Percentiles rank a stretch among this genome's conserved stretches.
These are phyloP conservation scores for Bicyclus anynana DNA, from an alignment of 1,140 invertebrate species.

Conservation along the genomic window DNA sequence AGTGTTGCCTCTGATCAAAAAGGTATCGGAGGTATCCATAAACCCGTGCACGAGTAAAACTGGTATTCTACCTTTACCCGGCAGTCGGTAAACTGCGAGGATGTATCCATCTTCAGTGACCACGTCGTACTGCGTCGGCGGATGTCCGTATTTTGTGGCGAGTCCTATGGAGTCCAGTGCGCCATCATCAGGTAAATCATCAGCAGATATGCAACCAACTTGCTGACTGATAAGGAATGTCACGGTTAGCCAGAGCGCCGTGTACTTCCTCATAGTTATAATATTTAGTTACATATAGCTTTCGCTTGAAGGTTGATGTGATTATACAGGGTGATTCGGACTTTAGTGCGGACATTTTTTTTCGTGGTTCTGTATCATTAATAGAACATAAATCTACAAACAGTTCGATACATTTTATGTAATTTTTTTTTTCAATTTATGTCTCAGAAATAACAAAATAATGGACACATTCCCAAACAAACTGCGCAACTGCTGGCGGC, in stretches of 20 bases:
- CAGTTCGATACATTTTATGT: too few species aligned
- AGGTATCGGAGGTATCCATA: constrained; percentile 81
- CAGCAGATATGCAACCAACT: too few species aligned
- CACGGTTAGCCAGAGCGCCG: background rate
- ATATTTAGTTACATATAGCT: too few species aligned
- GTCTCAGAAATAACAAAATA: too few species aligned
- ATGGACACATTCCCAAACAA: too few species aligned
- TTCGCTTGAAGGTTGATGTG: too few species aligned
- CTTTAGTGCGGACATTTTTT: too few species aligned
- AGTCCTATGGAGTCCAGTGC: constrained; percentile 27
- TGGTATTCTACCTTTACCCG: constrained; percentile 43
- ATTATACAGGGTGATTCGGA: too few species aligned
- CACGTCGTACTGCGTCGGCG: constrained; percentile 71
- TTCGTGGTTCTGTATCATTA: too few species aligned
- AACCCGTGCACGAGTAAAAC: constrained; percentile 86
- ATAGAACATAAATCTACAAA: too few species aligned
- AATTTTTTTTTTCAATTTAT: too few species aligned
- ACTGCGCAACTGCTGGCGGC: too few species aligned
- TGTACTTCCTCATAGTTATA: background rate
- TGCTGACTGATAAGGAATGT: background rate
- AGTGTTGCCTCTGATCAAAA: constrained; percentile 75
- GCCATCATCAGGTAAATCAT: constrained; percentile 5
- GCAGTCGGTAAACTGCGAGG: constrained; percentile 80
- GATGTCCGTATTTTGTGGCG: constrained; percentile 73
- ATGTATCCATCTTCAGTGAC: constrained; percentile 83